phyloP scores from a whole-genome alignment of 2,113 vertebrate species.

The Barnardius zonarius region DNA sequence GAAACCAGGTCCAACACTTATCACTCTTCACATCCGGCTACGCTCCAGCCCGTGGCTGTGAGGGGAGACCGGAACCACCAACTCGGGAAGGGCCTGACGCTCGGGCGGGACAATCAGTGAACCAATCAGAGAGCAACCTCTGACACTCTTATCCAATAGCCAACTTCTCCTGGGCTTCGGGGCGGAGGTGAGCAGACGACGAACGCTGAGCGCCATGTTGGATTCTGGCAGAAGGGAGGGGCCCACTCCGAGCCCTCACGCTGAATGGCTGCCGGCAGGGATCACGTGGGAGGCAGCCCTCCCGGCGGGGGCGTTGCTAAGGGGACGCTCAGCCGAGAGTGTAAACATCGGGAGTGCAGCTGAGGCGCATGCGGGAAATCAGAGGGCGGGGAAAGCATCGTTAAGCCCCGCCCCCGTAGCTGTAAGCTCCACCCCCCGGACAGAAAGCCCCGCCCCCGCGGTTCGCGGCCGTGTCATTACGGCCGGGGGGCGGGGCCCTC shows the following conservation, averaged over 20 bases:
- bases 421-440: rapidly evolving
- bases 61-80: rapidly evolving
- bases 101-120: neutral
- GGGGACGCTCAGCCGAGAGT: neutral
- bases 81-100: rapidly evolving
- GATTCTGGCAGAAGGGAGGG: neutral
- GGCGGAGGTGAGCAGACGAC: rapidly evolving
- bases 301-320: neutral
- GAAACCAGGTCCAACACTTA: rapidly evolving
- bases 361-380: rapidly evolving
- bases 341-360: rapidly evolving
- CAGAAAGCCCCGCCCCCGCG: neutral
- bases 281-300: neutral
- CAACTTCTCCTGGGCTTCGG: neutral
- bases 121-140: neutral
- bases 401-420: rapidly evolving
- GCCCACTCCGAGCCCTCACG: neutral
- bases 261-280: neutral
- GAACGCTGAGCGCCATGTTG: neutral
- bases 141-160: neutral
- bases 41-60: rapidly evolving
- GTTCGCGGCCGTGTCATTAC: neutral
- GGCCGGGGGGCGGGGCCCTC: neutral
- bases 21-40: rapidly evolving
- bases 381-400: rapidly evolving